Evolutionary conservation across 2,888 invertebrate species (phyloP), one percentile per base, ranked within the genome.

Genomic region (Rotaria macrura): DNA sequence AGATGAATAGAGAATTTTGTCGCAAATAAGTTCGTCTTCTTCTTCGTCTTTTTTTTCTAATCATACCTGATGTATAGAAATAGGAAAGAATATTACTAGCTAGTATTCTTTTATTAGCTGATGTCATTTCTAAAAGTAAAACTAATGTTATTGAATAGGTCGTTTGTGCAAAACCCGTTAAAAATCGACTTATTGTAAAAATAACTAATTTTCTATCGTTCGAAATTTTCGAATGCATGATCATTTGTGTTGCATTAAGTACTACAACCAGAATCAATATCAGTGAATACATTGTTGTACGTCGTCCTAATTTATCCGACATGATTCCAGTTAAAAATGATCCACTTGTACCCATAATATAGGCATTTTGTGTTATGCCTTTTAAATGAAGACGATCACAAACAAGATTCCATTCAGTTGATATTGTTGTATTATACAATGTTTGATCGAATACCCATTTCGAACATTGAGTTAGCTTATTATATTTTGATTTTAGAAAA

Each of bases 61-160:
- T 29, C 55, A 57, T 57, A 57, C 55, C 65, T 79, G 25, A 79
- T 43, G 79, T 43, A 43, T 43, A 79, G 12, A 79, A 79, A 43
- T 79, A 79, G 10, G 79, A 79, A 40, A 79, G 79, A 65, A 85
- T 85, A 52, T 85, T 84, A 52, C 85, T 83, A 23, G 85, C 84
- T 14, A 84, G 49, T 6, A 85, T 72, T 12, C 85, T 57, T 49
- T 57, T 84, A 25, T 72, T 85, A 34, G 85, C 83, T 49, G 83
- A 65, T 38, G 85, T 85, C 83, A 85, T 85, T 52, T 85, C 85
- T 40, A 85, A 38, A 14, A 85, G 29, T 52, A 85, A 34, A 38
- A 85, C 85, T 57, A 84, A 52, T 49, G 83, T 85, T 7, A 85
- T 85, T 12, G 85, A 84, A 47, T 85, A 85, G 23, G 84, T 85